Evolutionary conservation across 1,140 invertebrate genomes (phyloP).

Genomic region (Lethrus apterus): DNA sequence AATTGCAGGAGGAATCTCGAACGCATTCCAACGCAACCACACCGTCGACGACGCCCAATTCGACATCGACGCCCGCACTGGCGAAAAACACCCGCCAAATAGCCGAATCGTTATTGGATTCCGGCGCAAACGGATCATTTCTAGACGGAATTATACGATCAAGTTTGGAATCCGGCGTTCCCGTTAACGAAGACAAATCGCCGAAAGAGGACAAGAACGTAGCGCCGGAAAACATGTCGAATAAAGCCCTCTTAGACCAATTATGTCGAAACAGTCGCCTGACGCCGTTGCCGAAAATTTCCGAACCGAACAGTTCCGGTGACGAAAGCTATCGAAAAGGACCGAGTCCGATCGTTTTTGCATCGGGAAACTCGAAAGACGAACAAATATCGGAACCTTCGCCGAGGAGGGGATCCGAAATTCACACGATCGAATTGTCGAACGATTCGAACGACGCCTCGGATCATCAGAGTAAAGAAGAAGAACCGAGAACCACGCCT

Average conservation of each 20-base stretch:
- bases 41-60: constrained; percentile 28
- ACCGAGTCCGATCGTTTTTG: constrained; percentile 34
- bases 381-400: constrained; percentile 12
- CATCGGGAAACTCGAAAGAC: constrained; percentile 16
- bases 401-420: constrained; percentile 19
- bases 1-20: constrained; percentile 57
- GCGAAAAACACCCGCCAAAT: constrained; percentile 53
- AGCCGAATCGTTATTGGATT: constrained; percentile 53
- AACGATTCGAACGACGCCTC: constrained; percentile 35
- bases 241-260: constrained; percentile 62
- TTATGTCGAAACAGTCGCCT: constrained; percentile 54
- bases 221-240: constrained; percentile 48
- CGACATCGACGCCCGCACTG: constrained; percentile 34
- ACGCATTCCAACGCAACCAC: constrained; percentile 26
- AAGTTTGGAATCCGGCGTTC: constrained; percentile 58
- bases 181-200: constrained; percentile 27
- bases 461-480: constrained; percentile 33
- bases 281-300: constrained; percentile 47
- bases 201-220: constrained; percentile 37
- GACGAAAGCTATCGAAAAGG: constrained; percentile 36
- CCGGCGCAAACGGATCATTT: constrained; percentile 58
- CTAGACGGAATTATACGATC: constrained; percentile 75
- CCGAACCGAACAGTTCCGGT: constrained; percentile 32
- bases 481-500: constrained; percentile 28
- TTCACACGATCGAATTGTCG: constrained; percentile 37